Evolutionary conservation across 2,113 vertebrate species (phyloP), one percentile per base, ranked within the genome.

Genomic region (Peromyscus leucopus): DNA sequence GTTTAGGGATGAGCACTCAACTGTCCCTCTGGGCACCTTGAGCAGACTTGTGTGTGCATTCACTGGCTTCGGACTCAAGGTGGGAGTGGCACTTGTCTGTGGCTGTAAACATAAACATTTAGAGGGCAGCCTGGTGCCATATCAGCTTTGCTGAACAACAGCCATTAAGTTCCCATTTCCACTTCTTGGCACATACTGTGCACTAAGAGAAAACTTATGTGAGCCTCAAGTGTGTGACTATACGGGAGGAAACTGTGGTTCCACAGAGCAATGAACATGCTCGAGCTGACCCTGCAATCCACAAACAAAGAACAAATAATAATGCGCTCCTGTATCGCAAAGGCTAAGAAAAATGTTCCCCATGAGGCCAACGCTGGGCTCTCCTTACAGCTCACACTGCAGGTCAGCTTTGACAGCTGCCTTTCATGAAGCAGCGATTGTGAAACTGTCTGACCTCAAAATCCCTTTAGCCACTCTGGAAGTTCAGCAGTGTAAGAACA

Each of bases 191-290:
- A 86, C 11, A 75, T 39, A 55, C 10, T 17, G 80, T 51, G 8
- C 57, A 65, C 39, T 78, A 94, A 87, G 42, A 65, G 86, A 46
- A 61, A 42, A 1, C 59, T 42, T 89, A 42, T 16, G 13, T 55
- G 59, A 95, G 22, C n/a, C 69, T 96, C 75, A 92, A 96, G 78
- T 76, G 46, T 51, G 7, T 75, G 48, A 65, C n/a, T 67, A 28
- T 57, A 93, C 1, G 92, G 24, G 33, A 80, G 74, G 83, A 96
- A 72, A n/a, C 26, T 39, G 33, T 61, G 55, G 63, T n/a, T 36
- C 19, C 90, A 16, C 67, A 88, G 80, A 86, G 39, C 46, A 76
- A 63, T 75, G 2, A 57, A 79, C 31, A 91, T 8, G 42, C 0
- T 65, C 63, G 51, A 61, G 59, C 8, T 11, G 51, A 74, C 19